Evolutionary conservation across 1,140 invertebrate genomes (phyloP), one percentile per base, ranked within the genome.

Genomic region (Drosophila arawakana): DNA sequence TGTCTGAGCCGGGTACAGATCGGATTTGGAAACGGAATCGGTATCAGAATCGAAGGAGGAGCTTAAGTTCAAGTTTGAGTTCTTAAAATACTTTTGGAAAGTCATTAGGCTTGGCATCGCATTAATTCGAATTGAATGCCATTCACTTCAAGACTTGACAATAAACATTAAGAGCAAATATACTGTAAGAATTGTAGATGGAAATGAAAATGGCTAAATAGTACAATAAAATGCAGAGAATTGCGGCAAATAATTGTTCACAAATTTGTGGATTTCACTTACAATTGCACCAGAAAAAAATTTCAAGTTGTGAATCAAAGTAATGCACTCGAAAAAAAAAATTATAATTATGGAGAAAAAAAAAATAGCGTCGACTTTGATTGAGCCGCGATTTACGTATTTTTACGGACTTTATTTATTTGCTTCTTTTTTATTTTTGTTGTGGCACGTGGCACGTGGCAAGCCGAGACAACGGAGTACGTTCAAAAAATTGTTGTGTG

Each of bases 1-100:
- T 9, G 50, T 34, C 11, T 34, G 18, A 11, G 49, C 21, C n/a
- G 49, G 11, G 49, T 6, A 5, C 25, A 30, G 25, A 30, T 30
- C 25, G 25, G 25, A 30, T 30, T 30, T 30, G 25, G 25, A 2
- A 5, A 5, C 13, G 13, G 15, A 18, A n/a, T 15, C 0, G 2
- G 13, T 15, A 15, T 15, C 15, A 15, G 15, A 15, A 21, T 21
- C 18, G 18, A 21, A 21, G 18, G 18, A 21, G 18, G 18, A 21
- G 18, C 18, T 21, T 21, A 21, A 55, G 15, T 25, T 9, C 39
- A 25, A 39, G 37, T 30, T 5, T 1, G 9, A 30, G 65, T 44
- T 49, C 57, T 73, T 69, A 61, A 73, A 73, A 73, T 73, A 73
- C 71, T 73, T 73, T 73, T n/a, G 66, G 57, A 73, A 73, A 73